Base-by-base conservation (phyloP, 2,888 invertebrate species). In the Melieria omissa region DNA sequence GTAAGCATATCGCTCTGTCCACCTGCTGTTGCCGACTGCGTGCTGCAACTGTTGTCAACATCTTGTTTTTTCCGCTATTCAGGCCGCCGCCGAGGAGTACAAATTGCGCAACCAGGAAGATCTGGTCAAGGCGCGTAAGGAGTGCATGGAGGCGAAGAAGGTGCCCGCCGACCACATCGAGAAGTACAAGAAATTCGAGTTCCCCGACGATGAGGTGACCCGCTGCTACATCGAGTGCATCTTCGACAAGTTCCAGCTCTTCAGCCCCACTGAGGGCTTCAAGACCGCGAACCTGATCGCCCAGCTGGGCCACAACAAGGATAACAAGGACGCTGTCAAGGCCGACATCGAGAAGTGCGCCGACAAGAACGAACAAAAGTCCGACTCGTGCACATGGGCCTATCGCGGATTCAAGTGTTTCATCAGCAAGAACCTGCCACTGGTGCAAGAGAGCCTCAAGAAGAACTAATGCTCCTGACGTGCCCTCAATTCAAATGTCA, bases 341-440 rank as follows among this genome's bases (percentile, higher is more conserved):
- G 77, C 83, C 5, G 86, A 86, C 63, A 80, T 87, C 55, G 81
- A 82, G 74, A 86, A 84, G 77, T 87, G 87, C 74, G 83, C 84
- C 70, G 87, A 87, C 73, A 84, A 84, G 75, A 86, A 86, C 74
- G 85, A 84, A 61, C 84, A 86, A 68, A 84, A 84, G 74, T 80
- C 84, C 4, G 81, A 82, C 70, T 79, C 84, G 44, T 86, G 82
- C 73, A 74, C 81, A 71, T 87, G 87, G 87, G 86, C 82, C 41
- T 87, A 81, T 76, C 84, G 86, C 58, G 86, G 86, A 78, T 86
- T 87, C 76, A 86, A 84, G 78, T 87, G 87, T 72, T 86, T 87
- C 81, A 81, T 86, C 55, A 79, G 81, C 80, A 86, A 87, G 81
- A 86, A 86, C 74, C 75, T 86, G 77, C 81, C 85, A 10, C 77